Evolutionary conservation across 2,113 vertebrate species (phyloP).

Genomic region (Thalassarche chlororhynchos): DNA sequence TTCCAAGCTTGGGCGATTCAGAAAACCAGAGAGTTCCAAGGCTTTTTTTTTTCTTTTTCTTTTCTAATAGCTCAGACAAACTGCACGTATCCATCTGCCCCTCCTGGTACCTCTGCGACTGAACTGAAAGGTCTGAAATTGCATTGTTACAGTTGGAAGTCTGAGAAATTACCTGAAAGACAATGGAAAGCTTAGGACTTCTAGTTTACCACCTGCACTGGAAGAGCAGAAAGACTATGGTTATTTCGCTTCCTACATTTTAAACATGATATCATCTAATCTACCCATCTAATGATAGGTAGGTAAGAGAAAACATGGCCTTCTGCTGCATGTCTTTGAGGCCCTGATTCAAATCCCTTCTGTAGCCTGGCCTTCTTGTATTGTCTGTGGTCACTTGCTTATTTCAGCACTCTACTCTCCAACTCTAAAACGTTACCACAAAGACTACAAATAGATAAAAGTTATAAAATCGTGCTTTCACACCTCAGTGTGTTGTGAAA

Average conservation of each 20-base stretch:
- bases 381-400: not conserved
- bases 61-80: not conserved
- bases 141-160: not conserved
- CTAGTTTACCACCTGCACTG: not conserved
- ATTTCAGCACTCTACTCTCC: not conserved
- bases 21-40: not conserved
- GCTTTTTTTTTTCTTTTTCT: not conserved
- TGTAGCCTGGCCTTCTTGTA: not conserved
- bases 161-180: not conserved
- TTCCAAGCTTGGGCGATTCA: not conserved
- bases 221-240: not conserved
- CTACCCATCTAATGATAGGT: not conserved
- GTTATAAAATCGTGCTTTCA: not conserved
- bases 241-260: not conserved
- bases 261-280: not conserved
- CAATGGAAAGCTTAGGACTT: not conserved
- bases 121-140: not conserved
- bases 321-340: not conserved
- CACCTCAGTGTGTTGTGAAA: not conserved
- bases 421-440: not conserved
- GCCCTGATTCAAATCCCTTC: not conserved
- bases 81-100: not conserved
- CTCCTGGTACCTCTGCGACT: not conserved
- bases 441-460: not conserved
- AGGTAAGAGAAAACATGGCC: not conserved